These are phyloP conservation scores for Epinotia brunnichana DNA, from an alignment of 2,888 invertebrate species.

Conservation along the genomic window DNA sequence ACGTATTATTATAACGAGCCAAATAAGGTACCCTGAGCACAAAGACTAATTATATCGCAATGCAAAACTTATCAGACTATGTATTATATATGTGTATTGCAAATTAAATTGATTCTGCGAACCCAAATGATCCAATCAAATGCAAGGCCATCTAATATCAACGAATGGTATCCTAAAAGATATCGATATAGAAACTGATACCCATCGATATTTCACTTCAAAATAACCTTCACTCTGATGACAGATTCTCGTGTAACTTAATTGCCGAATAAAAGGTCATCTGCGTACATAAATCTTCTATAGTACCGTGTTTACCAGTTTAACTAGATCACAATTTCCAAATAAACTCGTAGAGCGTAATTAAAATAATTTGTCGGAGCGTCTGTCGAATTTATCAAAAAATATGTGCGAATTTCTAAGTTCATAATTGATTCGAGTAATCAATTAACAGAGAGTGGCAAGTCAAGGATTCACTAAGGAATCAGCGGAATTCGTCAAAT, in stretches of 20 bases:
- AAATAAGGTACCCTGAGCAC: neutral
- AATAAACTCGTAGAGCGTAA: constrained; percentile 11
- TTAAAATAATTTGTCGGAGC: neutral
- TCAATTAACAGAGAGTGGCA: neutral
- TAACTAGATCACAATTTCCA: constrained; percentile 33
- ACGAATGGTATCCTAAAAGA: neutral
- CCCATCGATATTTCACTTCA: constrained; percentile 32
- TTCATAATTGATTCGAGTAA: neutral
- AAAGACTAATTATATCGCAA: neutral
- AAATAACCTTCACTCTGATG: constrained; percentile 29
- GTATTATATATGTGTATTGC: neutral
- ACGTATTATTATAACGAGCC: neutral
- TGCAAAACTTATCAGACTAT: neutral
- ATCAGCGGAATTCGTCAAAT: no score
- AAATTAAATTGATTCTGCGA: constrained; percentile 4
- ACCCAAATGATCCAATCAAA: constrained; percentile 17
- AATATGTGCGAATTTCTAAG: neutral
- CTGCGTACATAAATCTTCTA: constrained; percentile 28
- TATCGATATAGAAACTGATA: constrained; percentile 33
- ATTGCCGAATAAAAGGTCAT: constrained; percentile 34
- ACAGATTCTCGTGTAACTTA: constrained; percentile 37
- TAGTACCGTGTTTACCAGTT: constrained; percentile 23
- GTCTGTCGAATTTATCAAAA: neutral
- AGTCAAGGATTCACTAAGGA: neutral
- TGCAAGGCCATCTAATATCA: constrained; percentile 30